Conservation (phyloP, 2,797 vertebrate species). For the Scyliorhinus canicula region DNA sequence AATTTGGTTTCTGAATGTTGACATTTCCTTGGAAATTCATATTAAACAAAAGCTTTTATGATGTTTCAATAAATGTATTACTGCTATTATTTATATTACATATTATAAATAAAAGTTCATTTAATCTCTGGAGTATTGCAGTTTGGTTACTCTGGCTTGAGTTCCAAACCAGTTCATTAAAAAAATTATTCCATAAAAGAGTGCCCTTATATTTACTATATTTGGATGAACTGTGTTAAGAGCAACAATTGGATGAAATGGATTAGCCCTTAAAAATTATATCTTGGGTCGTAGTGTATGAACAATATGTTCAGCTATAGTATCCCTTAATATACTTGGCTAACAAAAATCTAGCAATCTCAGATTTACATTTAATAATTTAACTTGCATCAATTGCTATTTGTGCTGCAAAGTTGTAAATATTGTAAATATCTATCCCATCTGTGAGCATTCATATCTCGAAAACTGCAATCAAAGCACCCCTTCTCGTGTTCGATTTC, state of each 20-base stretch:
- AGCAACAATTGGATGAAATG: neutral
- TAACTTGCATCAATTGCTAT: no score
- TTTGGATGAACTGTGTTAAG: neutral
- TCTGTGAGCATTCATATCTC: no score
- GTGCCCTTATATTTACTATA: neutral
- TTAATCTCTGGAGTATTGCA: no score
- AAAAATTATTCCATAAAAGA: neutral
- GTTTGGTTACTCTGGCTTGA: neutral
- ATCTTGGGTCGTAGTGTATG: no score
- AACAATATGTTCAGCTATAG: no score
- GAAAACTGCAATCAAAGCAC: no score
- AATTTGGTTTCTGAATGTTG: neutral
- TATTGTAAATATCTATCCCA: no score
- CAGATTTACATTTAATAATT: no score
- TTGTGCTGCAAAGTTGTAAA: no score
- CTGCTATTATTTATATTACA: neutral
- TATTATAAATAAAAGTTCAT: neutral
- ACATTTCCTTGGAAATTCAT: no score
- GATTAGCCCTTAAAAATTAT: neutral
- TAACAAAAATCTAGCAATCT: neutral
- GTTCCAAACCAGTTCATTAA: neutral
- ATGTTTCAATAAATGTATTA: neutral
- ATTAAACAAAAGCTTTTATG: neutral
- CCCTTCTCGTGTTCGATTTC: no score
- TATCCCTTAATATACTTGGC: neutral